phyloP scores from a whole-genome alignment of 2,113 vertebrate species.

The Rutilus rutilus region DNA sequence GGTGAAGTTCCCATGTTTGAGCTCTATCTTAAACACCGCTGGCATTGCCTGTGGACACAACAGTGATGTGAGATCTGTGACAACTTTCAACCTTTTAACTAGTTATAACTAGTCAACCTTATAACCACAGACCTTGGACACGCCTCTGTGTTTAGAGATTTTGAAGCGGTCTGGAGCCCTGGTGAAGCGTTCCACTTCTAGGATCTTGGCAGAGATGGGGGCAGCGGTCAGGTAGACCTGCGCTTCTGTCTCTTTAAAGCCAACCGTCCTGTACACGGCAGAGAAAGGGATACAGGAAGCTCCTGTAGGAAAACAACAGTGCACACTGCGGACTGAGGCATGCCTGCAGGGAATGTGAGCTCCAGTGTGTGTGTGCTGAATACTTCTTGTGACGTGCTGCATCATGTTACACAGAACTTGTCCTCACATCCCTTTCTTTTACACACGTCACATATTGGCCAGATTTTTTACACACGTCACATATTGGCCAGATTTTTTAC shows the following conservation, averaged over 20 bases:
- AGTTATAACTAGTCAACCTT: not conserved
- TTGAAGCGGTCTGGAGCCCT: slow-evolving; percentile 80
- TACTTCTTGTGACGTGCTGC: not conserved
- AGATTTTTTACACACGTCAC: not conserved
- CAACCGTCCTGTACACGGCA: slow-evolving; percentile 84
- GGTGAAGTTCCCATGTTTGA: slow-evolving; percentile 93
- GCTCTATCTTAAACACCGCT: slow-evolving; percentile 90
- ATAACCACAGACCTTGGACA: slow-evolving; percentile 71
- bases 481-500: not conserved
- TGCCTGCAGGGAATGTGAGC: not conserved
- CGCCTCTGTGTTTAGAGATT: slow-evolving; percentile 70
- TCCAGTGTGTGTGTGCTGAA: not conserved
- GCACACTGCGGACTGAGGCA: not conserved
- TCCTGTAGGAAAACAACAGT: slow-evolving; percentile 66
- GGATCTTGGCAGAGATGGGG: slow-evolving; percentile 84
- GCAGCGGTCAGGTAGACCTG: slow-evolving; percentile 83
- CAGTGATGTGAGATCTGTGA: not conserved
- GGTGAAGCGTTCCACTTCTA: slow-evolving; percentile 92
- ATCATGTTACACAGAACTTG: not conserved
- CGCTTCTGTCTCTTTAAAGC: slow-evolving; percentile 84
- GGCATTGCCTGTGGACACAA: slow-evolving; percentile 76
- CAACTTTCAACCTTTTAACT: not conserved
- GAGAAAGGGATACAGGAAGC: slow-evolving; percentile 83
- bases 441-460: not conserved
- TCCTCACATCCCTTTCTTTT: not conserved